Conservation (phyloP, 2,113 vertebrate genomes). For the Hippoglossus stenolepis region DNA sequence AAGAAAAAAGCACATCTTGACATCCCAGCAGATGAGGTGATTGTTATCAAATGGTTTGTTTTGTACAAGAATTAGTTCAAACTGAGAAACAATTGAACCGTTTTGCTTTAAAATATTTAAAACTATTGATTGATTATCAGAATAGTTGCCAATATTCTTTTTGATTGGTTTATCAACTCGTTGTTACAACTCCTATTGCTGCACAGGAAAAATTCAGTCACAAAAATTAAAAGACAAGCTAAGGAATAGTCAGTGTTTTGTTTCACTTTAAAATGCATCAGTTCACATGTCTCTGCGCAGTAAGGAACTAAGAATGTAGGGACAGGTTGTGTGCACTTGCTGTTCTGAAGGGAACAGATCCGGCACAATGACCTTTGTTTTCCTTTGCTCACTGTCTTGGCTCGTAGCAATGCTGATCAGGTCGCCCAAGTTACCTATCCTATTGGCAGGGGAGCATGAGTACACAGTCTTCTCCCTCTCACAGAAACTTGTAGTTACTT, state of each 20-base stretch:
- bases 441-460: slow-evolving; percentile 41
- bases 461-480: neutral
- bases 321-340: neutral
- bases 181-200: neutral
- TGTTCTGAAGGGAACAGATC: neutral
- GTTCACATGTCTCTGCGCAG: neutral
- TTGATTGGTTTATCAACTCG: no score
- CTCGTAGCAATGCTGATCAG: slow-evolving; percentile 18
- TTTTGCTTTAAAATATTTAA: no score
- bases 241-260: neutral
- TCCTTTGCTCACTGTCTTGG: slow-evolving; percentile 20
- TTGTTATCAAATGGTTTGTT: no score
- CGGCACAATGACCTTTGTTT: slow-evolving; percentile 47
- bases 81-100: no score
- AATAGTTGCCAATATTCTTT: neutral
- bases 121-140: no score
- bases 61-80: no score
- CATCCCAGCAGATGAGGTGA: no score
- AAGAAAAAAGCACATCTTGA: no score
- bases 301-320: no score
- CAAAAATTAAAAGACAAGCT: no score
- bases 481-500: neutral
- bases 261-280: neutral
- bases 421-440: slow-evolving; percentile 54
- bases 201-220: no score